Conservation (phyloP, 2,113 vertebrate species). For the Labeo rohita region DNA sequence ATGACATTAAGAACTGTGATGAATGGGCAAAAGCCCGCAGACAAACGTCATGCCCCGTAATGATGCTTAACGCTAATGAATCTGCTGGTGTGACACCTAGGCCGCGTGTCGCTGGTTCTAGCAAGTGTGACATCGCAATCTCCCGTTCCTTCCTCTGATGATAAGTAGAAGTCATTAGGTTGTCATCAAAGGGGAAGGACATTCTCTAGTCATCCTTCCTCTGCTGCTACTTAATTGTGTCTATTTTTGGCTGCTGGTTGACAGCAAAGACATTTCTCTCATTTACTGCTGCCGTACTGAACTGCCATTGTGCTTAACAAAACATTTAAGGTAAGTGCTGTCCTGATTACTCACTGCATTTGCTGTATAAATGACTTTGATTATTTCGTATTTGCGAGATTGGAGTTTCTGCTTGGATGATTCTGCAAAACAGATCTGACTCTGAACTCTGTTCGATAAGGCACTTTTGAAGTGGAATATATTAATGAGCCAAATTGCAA, state of each 20-base stretch:
- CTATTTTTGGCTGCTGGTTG: constrained; percentile 42
- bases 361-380: not conserved
- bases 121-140: constrained; percentile 25
- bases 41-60: constrained; percentile 5
- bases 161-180: constrained; percentile 49
- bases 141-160: constrained; percentile 32
- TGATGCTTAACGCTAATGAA: constrained; percentile 45
- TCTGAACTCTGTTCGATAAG: not conserved
- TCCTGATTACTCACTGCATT: not conserved
- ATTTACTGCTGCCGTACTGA: not conserved
- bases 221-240: constrained; percentile 46
- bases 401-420: not conserved
- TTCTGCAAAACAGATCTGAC: not conserved
- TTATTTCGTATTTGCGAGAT: not conserved
- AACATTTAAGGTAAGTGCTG: not conserved
- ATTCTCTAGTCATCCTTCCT: constrained; percentile 44
- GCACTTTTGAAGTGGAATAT: not conserved
- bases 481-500: not conserved
- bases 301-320: not conserved
- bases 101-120: not conserved
- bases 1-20: constrained; percentile 52
- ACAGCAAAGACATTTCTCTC: constrained; percentile 25
- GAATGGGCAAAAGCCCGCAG: constrained; percentile 41
- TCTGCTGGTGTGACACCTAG: not conserved
- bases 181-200: constrained; percentile 40